These are phyloP conservation scores for Alauda arvensis DNA, from an alignment of 2,797 vertebrate species.

Conservation along the genomic window DNA sequence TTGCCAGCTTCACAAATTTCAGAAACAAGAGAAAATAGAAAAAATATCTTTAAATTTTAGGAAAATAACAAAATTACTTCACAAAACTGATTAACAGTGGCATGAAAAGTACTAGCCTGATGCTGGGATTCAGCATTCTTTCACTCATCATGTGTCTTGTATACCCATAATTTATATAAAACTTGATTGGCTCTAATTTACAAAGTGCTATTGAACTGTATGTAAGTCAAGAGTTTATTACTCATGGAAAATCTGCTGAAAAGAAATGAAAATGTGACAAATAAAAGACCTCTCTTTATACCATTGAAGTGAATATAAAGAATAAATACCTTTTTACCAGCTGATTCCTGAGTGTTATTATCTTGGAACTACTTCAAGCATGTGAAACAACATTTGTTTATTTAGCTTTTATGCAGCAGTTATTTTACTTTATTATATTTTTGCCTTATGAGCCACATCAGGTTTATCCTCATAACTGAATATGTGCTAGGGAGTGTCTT, in stretches of 20 bases:
- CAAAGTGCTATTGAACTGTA: not conserved
- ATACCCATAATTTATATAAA: not conserved
- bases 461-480: not conserved
- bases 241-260: not conserved
- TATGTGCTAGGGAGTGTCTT: not conserved
- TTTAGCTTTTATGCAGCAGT: not conserved
- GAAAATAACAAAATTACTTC: not conserved
- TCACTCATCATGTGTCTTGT: not conserved
- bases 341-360: not conserved
- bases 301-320: not conserved
- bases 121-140: not conserved
- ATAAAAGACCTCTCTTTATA: not conserved
- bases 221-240: not conserved
- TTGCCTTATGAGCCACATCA: not conserved
- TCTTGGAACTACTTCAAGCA: not conserved
- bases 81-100: not conserved
- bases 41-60: not conserved
- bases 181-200: not conserved
- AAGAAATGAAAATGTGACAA: not conserved
- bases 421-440: constrained; percentile 18
- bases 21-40: not conserved
- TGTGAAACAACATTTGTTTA: constrained; percentile 13
- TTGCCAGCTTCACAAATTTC: not conserved
- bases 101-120: not conserved
- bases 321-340: not conserved